Evolutionary conservation across 1,140 invertebrate genomes (phyloP).

Genomic region (Fragariocoptes setiger): DNA sequence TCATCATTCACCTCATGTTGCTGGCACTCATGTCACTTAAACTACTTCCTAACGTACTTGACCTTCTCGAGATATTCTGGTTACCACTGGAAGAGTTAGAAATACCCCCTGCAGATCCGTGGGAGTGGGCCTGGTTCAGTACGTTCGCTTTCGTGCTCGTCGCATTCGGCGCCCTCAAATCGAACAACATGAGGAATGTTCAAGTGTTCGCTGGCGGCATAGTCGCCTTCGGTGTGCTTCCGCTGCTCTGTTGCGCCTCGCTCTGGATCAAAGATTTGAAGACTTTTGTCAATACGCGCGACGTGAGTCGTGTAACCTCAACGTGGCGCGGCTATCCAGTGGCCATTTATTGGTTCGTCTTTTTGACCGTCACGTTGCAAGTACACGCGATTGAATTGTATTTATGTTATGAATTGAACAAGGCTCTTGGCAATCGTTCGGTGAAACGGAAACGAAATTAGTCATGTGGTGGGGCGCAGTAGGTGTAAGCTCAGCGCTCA

Average conservation of each 20-base stretch:
- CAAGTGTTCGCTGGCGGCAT: constrained; percentile 45
- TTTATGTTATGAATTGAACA: constrained; percentile 51
- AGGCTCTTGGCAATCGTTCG: constrained; percentile 21
- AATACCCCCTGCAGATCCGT: constrained; percentile 56
- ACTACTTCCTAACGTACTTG: constrained; percentile 52
- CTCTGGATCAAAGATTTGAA: constrained; percentile 56
- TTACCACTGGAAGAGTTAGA: constrained; percentile 68
- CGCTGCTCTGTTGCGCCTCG: constrained; percentile 40
- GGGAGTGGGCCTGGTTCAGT: constrained; percentile 76
- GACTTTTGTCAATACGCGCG: constrained; percentile 33
- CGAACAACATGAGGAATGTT: constrained; percentile 42
- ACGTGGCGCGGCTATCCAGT: constrained; percentile 47
- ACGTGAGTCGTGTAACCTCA: constrained; percentile 7
- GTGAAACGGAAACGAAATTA: no score
- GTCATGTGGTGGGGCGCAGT: no score
- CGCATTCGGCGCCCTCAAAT: constrained; percentile 48
- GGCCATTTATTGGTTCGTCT: constrained; percentile 69
- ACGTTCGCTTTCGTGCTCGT: constrained; percentile 53
- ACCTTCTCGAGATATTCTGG: constrained; percentile 66
- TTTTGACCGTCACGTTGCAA: constrained; percentile 54
- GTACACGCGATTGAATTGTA: constrained; percentile 62
- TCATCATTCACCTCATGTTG: constrained; percentile 63
- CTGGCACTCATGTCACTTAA: constrained; percentile 67
- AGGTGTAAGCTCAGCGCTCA: no score
- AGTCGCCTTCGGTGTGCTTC: constrained; percentile 37